Evolutionary conservation across 1,140 invertebrate genomes (phyloP), one percentile per base, ranked within the genome.

Genomic region (Drosophila oshimai): DNA sequence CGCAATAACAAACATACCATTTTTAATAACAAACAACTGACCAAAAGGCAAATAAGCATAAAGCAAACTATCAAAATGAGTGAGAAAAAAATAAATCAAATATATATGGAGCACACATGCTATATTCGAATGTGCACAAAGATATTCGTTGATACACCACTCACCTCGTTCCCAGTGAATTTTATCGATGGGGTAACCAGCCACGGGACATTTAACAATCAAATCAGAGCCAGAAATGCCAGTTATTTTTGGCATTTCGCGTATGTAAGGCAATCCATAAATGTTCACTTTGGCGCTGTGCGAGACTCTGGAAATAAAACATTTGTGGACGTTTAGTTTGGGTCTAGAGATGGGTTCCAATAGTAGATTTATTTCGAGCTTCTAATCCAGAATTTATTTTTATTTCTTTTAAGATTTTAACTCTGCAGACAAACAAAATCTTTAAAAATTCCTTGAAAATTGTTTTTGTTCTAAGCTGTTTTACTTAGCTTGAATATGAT

Each of bases 161-260:
- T 92, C 91, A 97, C 96, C 96, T 93, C 96, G 95, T 90, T 97
- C 96, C 97, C 97, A 98, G 6, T 93, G 94, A 65, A 98, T 96
- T 29, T 94, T 94, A 83, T 96, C 94, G 62, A 98, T 96, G 4
- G 98, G 97, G 92, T 97, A 98, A 26, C 98, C 98, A 28, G 96
- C 96, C 7, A 98, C 97, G 44, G 97, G 97, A 92, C 97, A 99
- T 91, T 96, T 96, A 80, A 99, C 95, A 74, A 95, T 93, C 60
- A 98, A 93, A 90, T 95, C 95, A 81, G 94, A 95, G 42, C 97
- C 97, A 22, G 97, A 96, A 10, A 98, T 95, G 0, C 96, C 97
- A 4, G 96, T 97, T 24, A 98, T 94, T 92, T 97, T 97, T 9
- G 95, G 95, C 97, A 98, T 98, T 74, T 95, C 94, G 47, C 97